phyloP scores from a whole-genome alignment of 1,140 invertebrate species.

The Aporrectodea caliginosa region DNA sequence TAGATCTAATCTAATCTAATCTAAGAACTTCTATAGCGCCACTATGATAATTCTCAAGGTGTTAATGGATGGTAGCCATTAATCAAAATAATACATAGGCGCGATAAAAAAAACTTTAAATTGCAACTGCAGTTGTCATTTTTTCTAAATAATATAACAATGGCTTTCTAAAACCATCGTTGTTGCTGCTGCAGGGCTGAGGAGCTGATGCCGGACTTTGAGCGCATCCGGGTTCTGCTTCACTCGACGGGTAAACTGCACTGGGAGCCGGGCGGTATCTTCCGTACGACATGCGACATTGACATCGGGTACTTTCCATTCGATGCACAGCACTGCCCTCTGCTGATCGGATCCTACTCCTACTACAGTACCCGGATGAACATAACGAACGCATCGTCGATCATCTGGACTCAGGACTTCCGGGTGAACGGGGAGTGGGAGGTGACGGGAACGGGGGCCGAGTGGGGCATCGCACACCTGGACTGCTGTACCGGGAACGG shows the following conservation, averaged over 20 bases:
- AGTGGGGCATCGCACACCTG: constrained; percentile 20
- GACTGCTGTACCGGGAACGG: constrained; percentile 23
- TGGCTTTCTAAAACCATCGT: too few species aligned
- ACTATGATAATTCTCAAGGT: too few species aligned
- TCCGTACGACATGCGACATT: too few species aligned
- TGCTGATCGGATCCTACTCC: constrained; percentile 61
- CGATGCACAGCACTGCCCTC: constrained; percentile 64
- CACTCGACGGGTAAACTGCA: constrained; percentile 87
- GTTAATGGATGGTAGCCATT: too few species aligned
- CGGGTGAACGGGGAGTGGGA: constrained; percentile 15
- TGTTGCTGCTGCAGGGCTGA: constrained; percentile 25
- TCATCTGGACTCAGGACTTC: constrained; percentile 28
- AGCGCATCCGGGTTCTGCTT: constrained; percentile 49
- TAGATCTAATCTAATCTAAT: too few species aligned
- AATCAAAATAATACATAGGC: too few species aligned
- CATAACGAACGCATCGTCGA: constrained; percentile 25
- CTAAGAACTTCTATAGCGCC: too few species aligned
- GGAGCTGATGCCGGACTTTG: constrained; percentile 31
- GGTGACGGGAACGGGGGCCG: not conserved
- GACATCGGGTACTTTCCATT: constrained; percentile 61
- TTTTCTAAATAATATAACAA: too few species aligned
- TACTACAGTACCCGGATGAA: constrained; percentile 29
- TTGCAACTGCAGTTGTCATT: too few species aligned
- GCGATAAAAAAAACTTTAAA: too few species aligned
- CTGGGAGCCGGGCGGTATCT: too few species aligned